Evolutionary conservation across 2,113 vertebrate species (phyloP), one percentile per base, ranked within the genome.

Genomic region (Cynopterus brachyotis): DNA sequence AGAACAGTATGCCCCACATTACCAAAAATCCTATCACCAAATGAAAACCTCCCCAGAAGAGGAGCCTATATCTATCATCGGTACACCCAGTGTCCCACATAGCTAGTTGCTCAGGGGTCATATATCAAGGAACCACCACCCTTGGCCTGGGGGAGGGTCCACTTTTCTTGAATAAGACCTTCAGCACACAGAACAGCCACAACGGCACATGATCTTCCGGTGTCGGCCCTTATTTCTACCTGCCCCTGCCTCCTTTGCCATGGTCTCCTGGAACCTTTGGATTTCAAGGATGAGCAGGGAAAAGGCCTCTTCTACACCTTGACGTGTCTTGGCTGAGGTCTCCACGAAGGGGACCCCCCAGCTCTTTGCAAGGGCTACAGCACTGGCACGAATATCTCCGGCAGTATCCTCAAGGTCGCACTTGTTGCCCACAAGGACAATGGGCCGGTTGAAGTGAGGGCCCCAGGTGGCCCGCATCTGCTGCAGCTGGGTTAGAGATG

Each of bases 401-500:
- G 75, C 1, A 5, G 19, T 11, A 42, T 53, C 81, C 59, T 69
- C 90, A 0, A 97, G 94, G 67, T 98, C 96, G 53, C 83, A 95
- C 76, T 98, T 97, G 92, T 97, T 97, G 88, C 96, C 97, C 67
- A 97, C 96, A 12, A 98, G 92, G 67, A 97, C 84, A 0, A 98
- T 90, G 30, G 96, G 96, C 57, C 92, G 75, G 22, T 79, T 91
- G 62, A 37, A 47, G 42, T 70, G 42, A 70, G 91, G 85, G 35
- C 67, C 93, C 94, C 96, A 97, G 20, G 80, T 79, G 42, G 90
- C 91, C 60, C 86, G 47, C 59, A 97, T 96, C 73, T 97, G 97
- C 84, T 95, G 90, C 80, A 97, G 92, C 47, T 97, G 90, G 94
- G 99, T 98, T 82, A 99, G 99, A 76, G 99, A 99, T 64, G 99